These are phyloP conservation scores for Suillia variegata DNA, from an alignment of 2,888 invertebrate species.

Conservation along the genomic window DNA sequence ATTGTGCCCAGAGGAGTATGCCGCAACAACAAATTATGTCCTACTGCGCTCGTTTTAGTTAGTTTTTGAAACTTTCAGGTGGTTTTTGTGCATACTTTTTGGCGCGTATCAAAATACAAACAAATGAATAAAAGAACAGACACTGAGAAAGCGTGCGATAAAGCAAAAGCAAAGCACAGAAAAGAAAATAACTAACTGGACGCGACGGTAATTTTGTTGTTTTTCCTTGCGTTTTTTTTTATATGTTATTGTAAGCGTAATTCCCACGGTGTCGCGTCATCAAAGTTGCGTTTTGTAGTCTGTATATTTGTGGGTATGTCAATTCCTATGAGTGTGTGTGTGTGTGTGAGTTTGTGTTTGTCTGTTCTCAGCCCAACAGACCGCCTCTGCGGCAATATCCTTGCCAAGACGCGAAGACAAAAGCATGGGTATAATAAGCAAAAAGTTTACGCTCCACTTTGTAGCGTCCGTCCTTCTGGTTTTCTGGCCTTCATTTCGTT, in stretches of 20 bases:
- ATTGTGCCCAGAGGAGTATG: too few relatives aligned
- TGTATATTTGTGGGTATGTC: neutral
- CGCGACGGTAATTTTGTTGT: neutral
- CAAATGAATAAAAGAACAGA: too few relatives aligned
- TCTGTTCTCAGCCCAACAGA: neutral
- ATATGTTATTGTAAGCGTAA: neutral
- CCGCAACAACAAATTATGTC: too few relatives aligned
- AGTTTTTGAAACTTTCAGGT: too few relatives aligned
- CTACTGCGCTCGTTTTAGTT: too few relatives aligned
- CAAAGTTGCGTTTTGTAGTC: slow-evolving; percentile 6
- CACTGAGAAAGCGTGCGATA: too few relatives aligned
- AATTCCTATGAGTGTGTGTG: too few relatives aligned
- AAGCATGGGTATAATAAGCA: neutral
- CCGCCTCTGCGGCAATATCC: neutral
- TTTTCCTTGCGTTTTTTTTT: too few relatives aligned
- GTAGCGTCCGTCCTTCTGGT: neutral
- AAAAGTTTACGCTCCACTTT: neutral
- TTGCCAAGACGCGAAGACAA: neutral
- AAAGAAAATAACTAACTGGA: neutral
- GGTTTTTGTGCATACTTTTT: neutral
- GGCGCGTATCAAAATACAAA: too few relatives aligned
- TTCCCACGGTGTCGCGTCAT: neutral
- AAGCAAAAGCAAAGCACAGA: too few relatives aligned
- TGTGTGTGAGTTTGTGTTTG: neutral
- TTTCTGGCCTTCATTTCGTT: neutral